A percentile compares a stretch with the other conserved stretches of the same genome.
Evolutionary conservation across 2,113 vertebrate species (phyloP).

Genomic region (Halcyon senegalensis): DNA sequence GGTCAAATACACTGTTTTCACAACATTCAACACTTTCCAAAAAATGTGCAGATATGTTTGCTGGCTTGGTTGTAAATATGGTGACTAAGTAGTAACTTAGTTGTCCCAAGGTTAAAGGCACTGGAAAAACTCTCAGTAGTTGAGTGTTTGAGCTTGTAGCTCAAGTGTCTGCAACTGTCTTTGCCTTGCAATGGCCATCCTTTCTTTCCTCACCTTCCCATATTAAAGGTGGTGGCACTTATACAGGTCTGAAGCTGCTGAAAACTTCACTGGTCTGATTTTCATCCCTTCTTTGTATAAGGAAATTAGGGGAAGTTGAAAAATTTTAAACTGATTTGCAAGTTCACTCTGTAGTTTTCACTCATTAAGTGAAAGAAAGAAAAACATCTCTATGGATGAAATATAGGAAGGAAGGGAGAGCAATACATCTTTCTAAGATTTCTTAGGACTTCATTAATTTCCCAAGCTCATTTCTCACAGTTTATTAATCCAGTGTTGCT

Average conservation of each 20-base stretch:
- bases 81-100: not conserved
- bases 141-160: not conserved
- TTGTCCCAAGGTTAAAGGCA: not conserved
- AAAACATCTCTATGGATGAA: not conserved
- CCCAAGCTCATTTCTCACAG: slow-evolving; percentile 2
- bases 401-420: not conserved
- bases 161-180: not conserved
- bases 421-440: not conserved
- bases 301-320: not conserved
- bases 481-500: slow-evolving; percentile 21
- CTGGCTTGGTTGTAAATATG: not conserved
- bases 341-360: not conserved
- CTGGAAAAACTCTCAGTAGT: not conserved
- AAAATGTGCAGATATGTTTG: not conserved
- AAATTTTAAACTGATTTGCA: not conserved
- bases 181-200: not conserved
- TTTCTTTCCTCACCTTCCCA: not conserved
- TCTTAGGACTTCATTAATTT: slow-evolving; percentile 53
- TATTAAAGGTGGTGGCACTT: not conserved
- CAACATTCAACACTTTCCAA: not conserved
- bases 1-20: not conserved
- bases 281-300: not conserved
- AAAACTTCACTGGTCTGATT: not conserved
- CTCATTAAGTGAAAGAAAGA: not conserved
- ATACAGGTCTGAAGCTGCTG: not conserved